Percentiles rank a stretch among this genome's conserved stretches.
Evolutionary conservation across 1,140 invertebrate species (phyloP).

Genomic region (Sitophilus oryzae): DNA sequence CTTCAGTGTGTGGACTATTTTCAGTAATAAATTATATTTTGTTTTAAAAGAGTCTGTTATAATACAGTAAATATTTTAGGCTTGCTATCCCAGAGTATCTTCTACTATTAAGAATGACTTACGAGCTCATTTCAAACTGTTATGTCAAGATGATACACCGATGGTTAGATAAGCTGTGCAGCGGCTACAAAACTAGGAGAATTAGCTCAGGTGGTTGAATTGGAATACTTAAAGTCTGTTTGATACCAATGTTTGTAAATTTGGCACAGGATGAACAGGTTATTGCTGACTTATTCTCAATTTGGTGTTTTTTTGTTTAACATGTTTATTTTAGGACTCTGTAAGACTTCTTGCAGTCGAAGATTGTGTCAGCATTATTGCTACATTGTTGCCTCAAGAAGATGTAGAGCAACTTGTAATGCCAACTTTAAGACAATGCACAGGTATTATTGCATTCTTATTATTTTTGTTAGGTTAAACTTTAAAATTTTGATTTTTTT

Average conservation of each 20-base stretch:
- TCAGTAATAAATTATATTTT: constrained; percentile 53
- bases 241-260: constrained; percentile 95
- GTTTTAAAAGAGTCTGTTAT: neutral
- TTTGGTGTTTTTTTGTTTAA: constrained; percentile 1
- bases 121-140: constrained; percentile 82
- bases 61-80: constrained; percentile 32
- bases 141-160: constrained; percentile 98
- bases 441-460: constrained; percentile 53
- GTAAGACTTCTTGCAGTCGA: constrained; percentile 96
- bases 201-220: constrained; percentile 95
- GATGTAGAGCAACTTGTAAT: constrained; percentile 90
- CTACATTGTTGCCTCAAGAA: constrained; percentile 77
- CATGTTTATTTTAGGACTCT: constrained; percentile 72
- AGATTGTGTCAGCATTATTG: constrained; percentile 94
- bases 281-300: neutral
- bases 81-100: constrained; percentile 68
- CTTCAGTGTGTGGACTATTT: constrained; percentile 92
- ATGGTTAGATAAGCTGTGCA: constrained; percentile 96
- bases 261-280: constrained; percentile 91
- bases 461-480: neutral
- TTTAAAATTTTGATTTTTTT: constrained; percentile 13
- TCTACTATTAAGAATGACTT: constrained; percentile 68
- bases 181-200: constrained; percentile 98
- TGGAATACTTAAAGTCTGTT: constrained; percentile 94
- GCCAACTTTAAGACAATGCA: constrained; percentile 88